Percentiles rank a stretch among this genome's conserved stretches.
Conservation (phyloP, 53 echinoderm and acorn worm genomes). For the Antedon mediterranea region DNA sequence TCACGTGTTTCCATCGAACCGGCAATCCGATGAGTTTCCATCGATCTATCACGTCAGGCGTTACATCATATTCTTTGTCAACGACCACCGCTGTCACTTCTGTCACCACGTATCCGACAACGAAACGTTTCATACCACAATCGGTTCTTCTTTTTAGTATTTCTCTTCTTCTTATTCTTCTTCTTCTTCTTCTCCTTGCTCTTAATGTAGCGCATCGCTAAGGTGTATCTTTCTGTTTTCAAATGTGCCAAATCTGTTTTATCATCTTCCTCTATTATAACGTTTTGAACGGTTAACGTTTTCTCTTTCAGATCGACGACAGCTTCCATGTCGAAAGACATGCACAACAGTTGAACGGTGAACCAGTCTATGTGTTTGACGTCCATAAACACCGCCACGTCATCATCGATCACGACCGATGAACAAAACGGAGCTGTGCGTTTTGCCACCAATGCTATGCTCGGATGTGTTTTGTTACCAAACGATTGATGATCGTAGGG, state of each 20-base stretch:
- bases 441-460: not conserved
- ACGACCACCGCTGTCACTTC: not conserved
- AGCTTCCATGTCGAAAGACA: not conserved
- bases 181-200: not conserved
- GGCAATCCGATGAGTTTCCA: not conserved
- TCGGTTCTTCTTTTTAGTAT: not conserved
- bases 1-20: not conserved
- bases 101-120: not conserved
- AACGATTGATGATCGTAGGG: not conserved
- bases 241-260: not conserved
- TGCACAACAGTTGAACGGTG: not conserved
- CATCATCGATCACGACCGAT: not conserved
- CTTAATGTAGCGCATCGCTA: not conserved
- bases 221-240: not conserved
- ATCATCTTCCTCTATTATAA: not conserved
- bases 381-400: not conserved
- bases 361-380: not conserved
- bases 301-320: not conserved
- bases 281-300: not conserved
- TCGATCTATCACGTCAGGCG: not conserved
- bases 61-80: not conserved
- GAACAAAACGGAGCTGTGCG: not conserved
- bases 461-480: not conserved
- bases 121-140: not conserved
- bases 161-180: too few relatives aligned